Evolutionary conservation across 1,140 invertebrate genomes (phyloP).

Genomic region (Leptinotarsa defecta): DNA sequence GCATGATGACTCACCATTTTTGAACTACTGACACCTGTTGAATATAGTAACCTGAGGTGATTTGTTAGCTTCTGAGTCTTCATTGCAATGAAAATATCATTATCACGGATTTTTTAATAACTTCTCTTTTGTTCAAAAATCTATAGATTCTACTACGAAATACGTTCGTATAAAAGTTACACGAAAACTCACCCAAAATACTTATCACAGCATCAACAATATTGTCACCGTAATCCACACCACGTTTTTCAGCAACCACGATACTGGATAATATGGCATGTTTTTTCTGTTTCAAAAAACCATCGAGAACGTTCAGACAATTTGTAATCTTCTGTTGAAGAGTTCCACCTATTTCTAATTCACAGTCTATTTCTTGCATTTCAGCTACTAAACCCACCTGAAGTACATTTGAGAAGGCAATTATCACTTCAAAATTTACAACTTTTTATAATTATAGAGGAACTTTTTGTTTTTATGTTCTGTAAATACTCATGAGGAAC

Average conservation of each 20-base stretch:
- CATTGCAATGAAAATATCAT: too few species aligned
- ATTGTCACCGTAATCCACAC: slow-evolving; percentile 61
- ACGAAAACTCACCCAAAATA: slow-evolving; percentile 60
- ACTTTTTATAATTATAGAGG: not conserved
- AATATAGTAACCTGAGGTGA: too few species aligned
- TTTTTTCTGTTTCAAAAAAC: slow-evolving; percentile 68
- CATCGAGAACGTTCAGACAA: slow-evolving; percentile 71
- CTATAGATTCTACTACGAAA: too few species aligned
- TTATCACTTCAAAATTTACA: slow-evolving; percentile 2
- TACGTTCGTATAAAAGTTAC: not conserved
- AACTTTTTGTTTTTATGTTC: not conserved
- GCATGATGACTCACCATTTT: slow-evolving; percentile 63
- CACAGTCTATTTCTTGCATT: slow-evolving; percentile 79
- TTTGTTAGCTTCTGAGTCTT: too few species aligned
- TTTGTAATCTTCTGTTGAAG: slow-evolving; percentile 82
- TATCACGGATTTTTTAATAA: too few species aligned
- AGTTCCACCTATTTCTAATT: slow-evolving; percentile 78
- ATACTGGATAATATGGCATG: slow-evolving; percentile 74
- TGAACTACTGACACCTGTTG: slow-evolving; percentile 31
- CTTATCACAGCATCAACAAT: slow-evolving; percentile 68
- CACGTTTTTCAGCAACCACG: slow-evolving; percentile 75
- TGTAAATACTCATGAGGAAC: not conserved
- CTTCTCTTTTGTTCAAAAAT: too few species aligned
- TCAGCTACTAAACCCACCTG: slow-evolving; percentile 76
- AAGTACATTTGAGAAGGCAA: slow-evolving; percentile 9